Evolutionary conservation across 2,797 vertebrate genomes (phyloP).

Genomic region (Mycteria americana): DNA sequence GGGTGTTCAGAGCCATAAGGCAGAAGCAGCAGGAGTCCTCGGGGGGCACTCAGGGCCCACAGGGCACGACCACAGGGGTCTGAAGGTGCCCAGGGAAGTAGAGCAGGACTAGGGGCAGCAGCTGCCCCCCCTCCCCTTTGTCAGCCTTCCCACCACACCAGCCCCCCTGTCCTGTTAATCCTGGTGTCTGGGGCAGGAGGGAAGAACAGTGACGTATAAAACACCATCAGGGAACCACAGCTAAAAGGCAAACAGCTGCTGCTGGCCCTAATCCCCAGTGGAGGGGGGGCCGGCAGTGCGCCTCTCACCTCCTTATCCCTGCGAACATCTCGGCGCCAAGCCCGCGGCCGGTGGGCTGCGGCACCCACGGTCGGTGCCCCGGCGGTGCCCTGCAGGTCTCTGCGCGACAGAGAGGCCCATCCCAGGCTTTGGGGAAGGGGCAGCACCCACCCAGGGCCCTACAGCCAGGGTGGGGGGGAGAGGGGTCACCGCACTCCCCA

Average conservation of each 20-base stretch:
- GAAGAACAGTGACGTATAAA: background rate
- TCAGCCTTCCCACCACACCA: background rate
- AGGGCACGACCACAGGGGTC: background rate
- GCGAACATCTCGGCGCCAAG: background rate
- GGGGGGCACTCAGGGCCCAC: background rate
- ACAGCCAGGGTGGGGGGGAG: no score
- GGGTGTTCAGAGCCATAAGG: background rate
- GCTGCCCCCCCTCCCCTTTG: background rate
- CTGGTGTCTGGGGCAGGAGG: background rate
- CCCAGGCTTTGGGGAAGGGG: background rate
- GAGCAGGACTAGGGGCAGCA: background rate
- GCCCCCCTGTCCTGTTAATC: background rate
- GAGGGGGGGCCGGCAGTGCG: no score
- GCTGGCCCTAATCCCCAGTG: background rate
- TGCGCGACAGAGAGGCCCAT: background rate
- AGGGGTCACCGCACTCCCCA: background rate
- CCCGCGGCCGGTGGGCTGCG: background rate
- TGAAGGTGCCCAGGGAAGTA: background rate
- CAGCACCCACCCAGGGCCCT: background rate
- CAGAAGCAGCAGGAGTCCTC: background rate
- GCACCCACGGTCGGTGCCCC: background rate
- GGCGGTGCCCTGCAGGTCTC: no score
- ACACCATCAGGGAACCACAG: background rate
- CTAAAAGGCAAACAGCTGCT: background rate
- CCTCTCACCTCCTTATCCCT: conserved; percentile 25